Percentiles rank a stretch among this genome's conserved stretches.
These are phyloP conservation scores for Bilobella aurantiaca DNA, from an alignment of 1,140 invertebrate genomes.

Conservation along the genomic window DNA sequence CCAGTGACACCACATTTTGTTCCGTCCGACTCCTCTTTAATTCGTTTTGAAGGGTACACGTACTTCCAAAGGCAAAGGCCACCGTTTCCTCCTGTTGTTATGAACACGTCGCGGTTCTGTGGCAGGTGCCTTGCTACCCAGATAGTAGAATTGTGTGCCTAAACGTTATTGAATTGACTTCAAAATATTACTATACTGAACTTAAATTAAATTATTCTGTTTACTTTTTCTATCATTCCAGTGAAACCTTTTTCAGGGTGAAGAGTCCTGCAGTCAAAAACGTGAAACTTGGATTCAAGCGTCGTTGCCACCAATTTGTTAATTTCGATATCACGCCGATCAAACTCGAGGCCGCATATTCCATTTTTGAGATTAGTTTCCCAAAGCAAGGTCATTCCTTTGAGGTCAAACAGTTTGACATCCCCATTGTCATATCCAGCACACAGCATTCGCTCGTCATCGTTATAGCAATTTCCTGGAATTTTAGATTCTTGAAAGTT, in stretches of 20 bases:
- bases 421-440: conserved; percentile 96
- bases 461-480: conserved; percentile 67
- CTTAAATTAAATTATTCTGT: too few relatives aligned
- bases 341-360: conserved; percentile 81
- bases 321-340: conserved; percentile 86
- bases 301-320: conserved; percentile 87
- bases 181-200: too few relatives aligned
- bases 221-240: conserved; percentile 59
- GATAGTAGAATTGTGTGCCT: conserved; percentile 69
- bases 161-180: too few relatives aligned
- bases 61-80: conserved; percentile 87
- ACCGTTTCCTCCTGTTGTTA: conserved; percentile 78
- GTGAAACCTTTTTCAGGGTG: conserved; percentile 80
- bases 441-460: conserved; percentile 68
- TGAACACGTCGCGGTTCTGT: conserved; percentile 88
- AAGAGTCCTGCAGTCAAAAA: conserved; percentile 79
- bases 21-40: conserved; percentile 56
- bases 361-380: conserved; percentile 90
- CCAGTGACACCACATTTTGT: conserved; percentile 63
- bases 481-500: conserved; percentile 8
- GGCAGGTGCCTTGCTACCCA: conserved; percentile 80
- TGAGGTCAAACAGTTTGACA: conserved; percentile 88
- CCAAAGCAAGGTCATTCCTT: conserved; percentile 71
- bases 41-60: conserved; percentile 74
- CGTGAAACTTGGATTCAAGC: conserved; percentile 81